These are phyloP conservation scores for Spizaetus ornatus DNA, from an alignment of 2,113 vertebrate species.

Conservation along the genomic window DNA sequence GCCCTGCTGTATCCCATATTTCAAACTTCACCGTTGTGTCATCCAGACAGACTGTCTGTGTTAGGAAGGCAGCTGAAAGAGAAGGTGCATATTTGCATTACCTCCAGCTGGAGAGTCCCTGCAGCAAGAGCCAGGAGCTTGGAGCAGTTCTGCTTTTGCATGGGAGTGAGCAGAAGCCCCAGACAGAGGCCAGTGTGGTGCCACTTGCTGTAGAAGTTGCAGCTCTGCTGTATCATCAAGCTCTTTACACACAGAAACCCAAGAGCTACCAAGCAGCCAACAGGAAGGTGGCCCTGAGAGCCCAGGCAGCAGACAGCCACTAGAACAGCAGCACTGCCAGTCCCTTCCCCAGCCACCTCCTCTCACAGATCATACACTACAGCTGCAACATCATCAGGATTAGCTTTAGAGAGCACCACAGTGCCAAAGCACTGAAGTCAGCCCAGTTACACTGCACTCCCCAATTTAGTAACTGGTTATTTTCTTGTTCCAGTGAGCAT, in stretches of 20 bases:
- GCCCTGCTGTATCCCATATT: conserved; percentile 98
- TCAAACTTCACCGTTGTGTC: conserved; percentile 99
- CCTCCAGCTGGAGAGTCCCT: background rate
- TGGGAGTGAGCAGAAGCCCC: background rate
- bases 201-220: background rate
- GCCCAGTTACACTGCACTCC: background rate
- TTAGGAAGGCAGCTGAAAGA: conserved; percentile 93
- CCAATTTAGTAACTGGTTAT: background rate
- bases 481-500: background rate
- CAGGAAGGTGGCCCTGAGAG: background rate
- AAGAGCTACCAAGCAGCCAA: background rate
- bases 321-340: background rate
- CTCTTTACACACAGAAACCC: background rate
- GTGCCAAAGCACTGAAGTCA: background rate
- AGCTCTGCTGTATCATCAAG: background rate
- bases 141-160: background rate
- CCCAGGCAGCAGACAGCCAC: background rate
- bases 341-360: background rate
- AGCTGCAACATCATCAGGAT: rapidly evolving
- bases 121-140: background rate
- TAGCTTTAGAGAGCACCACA: background rate
- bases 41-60: conserved; percentile 97
- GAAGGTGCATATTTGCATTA: background rate
- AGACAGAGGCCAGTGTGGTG: background rate
- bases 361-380: background rate